A percentile compares a stretch with the other conserved stretches of the same genome.
phyloP scores from a whole-genome alignment of 2,113 vertebrate genomes.

The Xiphorhynchus elegans region DNA sequence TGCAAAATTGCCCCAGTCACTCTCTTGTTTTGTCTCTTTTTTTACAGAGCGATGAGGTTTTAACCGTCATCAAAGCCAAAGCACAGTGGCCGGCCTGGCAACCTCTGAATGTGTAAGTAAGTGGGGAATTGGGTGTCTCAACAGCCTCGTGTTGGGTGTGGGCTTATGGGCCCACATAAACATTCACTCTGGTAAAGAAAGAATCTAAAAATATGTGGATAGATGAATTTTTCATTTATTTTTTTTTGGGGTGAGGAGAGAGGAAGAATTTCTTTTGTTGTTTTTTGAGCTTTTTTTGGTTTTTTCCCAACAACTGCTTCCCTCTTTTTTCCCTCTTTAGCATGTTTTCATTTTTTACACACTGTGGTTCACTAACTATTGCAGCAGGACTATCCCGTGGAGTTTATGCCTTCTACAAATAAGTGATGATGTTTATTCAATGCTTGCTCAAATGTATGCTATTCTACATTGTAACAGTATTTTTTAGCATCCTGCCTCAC shows the following conservation, averaged over 20 bases:
- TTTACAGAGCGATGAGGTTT: conserved; percentile 92
- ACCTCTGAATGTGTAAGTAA: conserved; percentile 95
- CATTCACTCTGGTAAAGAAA: not conserved
- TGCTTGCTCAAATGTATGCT: not conserved
- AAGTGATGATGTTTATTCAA: not conserved
- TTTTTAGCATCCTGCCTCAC: not conserved
- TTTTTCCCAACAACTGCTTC: not conserved
- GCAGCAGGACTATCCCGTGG: not conserved
- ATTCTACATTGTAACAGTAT: not conserved
- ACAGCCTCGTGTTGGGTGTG: not conserved
- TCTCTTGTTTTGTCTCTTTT: conserved; percentile 38
- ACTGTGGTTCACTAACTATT: not conserved
- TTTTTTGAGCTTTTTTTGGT: no score
- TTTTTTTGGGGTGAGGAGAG: no score
- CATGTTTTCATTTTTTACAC: not conserved
- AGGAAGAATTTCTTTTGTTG: not conserved
- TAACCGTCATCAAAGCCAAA: conserved; percentile 99
- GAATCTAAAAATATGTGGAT: not conserved
- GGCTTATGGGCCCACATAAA: not conserved
- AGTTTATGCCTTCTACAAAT: not conserved
- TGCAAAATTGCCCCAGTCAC: not conserved
- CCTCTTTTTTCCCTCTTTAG: not conserved
- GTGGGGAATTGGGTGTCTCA: conserved; percentile 1
- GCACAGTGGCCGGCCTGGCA: conserved; percentile 99
- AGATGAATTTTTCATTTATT: not conserved